phyloP scores from a whole-genome alignment of 2,888 invertebrate species.

The Atrina japonica region DNA sequence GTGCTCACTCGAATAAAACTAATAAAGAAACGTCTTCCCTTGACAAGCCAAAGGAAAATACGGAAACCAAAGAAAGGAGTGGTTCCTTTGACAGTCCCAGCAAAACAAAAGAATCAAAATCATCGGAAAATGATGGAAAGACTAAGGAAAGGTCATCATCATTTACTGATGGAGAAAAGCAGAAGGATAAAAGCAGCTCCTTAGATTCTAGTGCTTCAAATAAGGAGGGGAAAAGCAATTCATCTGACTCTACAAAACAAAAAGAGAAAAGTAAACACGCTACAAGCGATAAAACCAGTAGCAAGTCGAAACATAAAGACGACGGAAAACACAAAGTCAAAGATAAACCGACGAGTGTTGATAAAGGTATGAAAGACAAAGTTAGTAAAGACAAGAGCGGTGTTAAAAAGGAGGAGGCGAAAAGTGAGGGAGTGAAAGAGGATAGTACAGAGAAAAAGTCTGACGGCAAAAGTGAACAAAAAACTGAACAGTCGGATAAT shows the following conservation, averaged over 20 bases:
- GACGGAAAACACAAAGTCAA: conserved; percentile 23
- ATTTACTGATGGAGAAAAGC: conserved; percentile 16
- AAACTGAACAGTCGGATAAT: conserved; percentile 12
- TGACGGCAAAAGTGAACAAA: conserved; percentile 24
- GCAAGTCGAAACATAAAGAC: conserved; percentile 31
- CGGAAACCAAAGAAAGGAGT: conserved; percentile 17
- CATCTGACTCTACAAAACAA: background rate
- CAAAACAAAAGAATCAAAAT: conserved; percentile 8
- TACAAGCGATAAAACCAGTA: conserved; percentile 12
- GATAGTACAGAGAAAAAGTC: conserved; percentile 21
- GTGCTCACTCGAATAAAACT: conserved; percentile 8
- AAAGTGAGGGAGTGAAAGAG: conserved; percentile 7
- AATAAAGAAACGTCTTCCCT: conserved; percentile 8
- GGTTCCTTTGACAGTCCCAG: conserved; percentile 14
- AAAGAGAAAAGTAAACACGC: conserved; percentile 33
- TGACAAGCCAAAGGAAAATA: conserved; percentile 15
- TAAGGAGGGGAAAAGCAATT: conserved; percentile 14
- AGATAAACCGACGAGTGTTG: conserved; percentile 22
- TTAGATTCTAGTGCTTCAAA: background rate
- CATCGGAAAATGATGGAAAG: conserved; percentile 16
- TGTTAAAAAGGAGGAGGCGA: conserved; percentile 15
- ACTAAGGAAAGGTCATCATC: conserved; percentile 13
- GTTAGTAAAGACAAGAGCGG: conserved; percentile 20
- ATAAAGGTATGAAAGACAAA: conserved; percentile 31
- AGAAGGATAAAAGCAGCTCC: conserved; percentile 13